Percentiles rank a stretch among this genome's conserved stretches.
Evolutionary conservation across 2,888 invertebrate species (phyloP).

Genomic region (Trissolcus japonicus): DNA sequence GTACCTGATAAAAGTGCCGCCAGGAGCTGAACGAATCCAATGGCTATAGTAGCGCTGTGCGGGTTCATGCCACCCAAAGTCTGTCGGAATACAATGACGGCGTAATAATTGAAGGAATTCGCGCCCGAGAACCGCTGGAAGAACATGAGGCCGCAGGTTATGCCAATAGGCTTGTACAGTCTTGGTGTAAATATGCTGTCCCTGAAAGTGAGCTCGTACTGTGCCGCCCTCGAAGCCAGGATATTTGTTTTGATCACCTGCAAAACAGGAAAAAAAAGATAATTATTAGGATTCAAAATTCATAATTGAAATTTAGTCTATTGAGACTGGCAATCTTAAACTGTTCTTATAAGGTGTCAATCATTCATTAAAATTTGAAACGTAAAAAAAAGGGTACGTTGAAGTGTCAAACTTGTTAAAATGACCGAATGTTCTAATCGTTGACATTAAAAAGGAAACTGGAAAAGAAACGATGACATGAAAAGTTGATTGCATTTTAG

Average conservation of each 20-base stretch:
- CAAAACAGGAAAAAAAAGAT: conserved; percentile 2
- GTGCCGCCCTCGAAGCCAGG: conserved; percentile 72
- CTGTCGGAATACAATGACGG: conserved; percentile 90
- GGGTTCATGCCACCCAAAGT: conserved; percentile 90
- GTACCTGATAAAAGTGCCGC: conserved; percentile 86
- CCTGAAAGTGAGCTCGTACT: conserved; percentile 72
- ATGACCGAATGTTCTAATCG: no score
- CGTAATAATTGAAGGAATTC: conserved; percentile 90
- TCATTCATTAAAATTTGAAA: no score
- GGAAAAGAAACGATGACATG: no score
- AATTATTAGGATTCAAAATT: no score
- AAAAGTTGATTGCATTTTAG: no score
- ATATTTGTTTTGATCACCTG: conserved; percentile 74
- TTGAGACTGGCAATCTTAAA: no score
- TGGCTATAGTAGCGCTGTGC: conserved; percentile 89
- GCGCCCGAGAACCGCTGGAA: conserved; percentile 92
- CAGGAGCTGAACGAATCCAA: conserved; percentile 90
- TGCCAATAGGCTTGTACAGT: conserved; percentile 84
- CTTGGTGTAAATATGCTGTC: conserved; percentile 73
- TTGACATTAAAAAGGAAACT: no score
- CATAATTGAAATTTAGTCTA: no score
- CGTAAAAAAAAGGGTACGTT: no score
- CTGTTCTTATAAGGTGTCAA: no score
- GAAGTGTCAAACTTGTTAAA: no score
- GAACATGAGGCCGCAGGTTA: conserved; percentile 89